These are phyloP conservation scores for Poliocrania exsul DNA, from an alignment of 2,797 vertebrate genomes.

Conservation along the genomic window DNA sequence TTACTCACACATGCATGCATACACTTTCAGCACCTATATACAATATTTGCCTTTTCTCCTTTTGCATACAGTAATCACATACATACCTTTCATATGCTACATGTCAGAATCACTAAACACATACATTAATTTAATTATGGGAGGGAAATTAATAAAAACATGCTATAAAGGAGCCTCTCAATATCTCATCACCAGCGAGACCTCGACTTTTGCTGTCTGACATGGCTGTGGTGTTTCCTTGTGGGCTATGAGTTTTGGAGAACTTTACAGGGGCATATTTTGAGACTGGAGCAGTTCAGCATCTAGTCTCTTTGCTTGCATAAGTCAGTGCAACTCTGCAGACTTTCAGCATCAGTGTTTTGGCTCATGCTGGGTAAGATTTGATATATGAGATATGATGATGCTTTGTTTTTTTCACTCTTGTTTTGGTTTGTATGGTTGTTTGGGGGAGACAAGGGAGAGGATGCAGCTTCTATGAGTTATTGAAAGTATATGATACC, in stretches of 20 bases:
- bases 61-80: background rate
- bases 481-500: background rate
- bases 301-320: background rate
- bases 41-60: background rate
- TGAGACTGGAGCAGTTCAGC: background rate
- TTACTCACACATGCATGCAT: background rate
- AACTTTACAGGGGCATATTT: background rate
- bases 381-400: background rate
- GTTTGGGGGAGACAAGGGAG: background rate
- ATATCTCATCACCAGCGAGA: background rate
- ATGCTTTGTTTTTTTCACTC: background rate
- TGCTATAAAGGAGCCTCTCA: background rate
- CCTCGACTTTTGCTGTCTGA: background rate
- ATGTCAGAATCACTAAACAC: background rate
- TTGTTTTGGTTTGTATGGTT: background rate
- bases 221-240: background rate
- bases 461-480: background rate
- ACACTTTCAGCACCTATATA: background rate
- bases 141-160: background rate
- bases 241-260: background rate
- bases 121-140: no score
- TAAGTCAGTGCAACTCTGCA: background rate
- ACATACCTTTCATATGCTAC: background rate
- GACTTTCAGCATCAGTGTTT: background rate
- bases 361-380: background rate